phyloP scores from a whole-genome alignment of 2,113 vertebrate species.

The Arothron firmamentum region DNA sequence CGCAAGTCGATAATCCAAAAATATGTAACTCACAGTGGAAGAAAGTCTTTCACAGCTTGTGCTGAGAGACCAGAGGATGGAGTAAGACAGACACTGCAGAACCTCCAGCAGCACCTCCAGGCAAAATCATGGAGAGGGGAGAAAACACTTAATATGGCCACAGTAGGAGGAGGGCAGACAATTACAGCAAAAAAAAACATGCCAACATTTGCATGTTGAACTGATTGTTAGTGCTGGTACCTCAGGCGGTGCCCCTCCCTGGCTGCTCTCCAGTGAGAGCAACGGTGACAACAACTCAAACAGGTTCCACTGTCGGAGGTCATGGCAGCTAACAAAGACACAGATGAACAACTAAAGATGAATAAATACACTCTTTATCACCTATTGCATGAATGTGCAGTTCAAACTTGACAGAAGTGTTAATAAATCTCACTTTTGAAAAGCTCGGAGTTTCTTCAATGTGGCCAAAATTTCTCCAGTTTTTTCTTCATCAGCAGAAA shows the following conservation, averaged over 20 bases:
- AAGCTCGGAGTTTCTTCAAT: slow-evolving; percentile 80
- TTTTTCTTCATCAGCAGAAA: slow-evolving; percentile 63
- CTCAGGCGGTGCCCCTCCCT: slow-evolving; percentile 67
- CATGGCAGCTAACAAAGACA: slow-evolving; percentile 75
- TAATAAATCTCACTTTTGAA: slow-evolving; percentile 80
- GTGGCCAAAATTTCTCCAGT: slow-evolving; percentile 61
- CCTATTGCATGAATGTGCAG: not conserved
- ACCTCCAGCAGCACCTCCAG: slow-evolving; percentile 77
- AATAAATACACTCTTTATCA: too few species aligned
- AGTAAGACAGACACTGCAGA: slow-evolving; percentile 79
- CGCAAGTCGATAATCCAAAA: not conserved
- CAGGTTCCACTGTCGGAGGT: slow-evolving; percentile 79
- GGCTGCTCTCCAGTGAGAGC: slow-evolving; percentile 66
- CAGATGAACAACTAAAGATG: slow-evolving; percentile 4
- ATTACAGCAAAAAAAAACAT: too few species aligned
- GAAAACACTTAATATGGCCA: not conserved
- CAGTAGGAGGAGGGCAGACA: not conserved
- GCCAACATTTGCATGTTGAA: not conserved
- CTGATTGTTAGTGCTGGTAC: slow-evolving; percentile 53
- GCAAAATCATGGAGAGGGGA: slow-evolving; percentile 1
- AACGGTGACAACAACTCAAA: slow-evolving; percentile 76
- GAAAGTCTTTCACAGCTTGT: slow-evolving; percentile 64
- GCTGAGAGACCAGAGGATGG: slow-evolving; percentile 82
- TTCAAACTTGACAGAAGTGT: not conserved
- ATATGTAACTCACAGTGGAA: slow-evolving; percentile 73